Evolutionary conservation across 2,797 vertebrate species (phyloP), one percentile per base, ranked within the genome.

Genomic region (Acipenser ruthenus): DNA sequence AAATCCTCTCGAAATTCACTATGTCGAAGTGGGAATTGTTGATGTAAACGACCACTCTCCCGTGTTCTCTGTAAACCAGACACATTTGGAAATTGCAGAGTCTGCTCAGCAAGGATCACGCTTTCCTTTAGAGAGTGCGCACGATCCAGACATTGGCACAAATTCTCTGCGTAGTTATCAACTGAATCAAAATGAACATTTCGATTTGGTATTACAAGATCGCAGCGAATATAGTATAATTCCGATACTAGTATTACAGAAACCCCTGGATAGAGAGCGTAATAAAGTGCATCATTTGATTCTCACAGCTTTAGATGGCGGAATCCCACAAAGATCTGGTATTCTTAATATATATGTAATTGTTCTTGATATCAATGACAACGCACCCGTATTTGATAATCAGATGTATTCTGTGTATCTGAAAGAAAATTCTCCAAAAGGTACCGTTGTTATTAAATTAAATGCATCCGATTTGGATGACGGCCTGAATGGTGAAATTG

Each of bases 1-100:
- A 48, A 70, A 86, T 15, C 90, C 90, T 0, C 74, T 91, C 49
- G 87, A 86, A 67, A 80, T 92, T 1, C 87, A 90, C 62, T 87
- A 92, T 7, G 80, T 89, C 50, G 75, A 76, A 1, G 76, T 93
- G 64, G 88, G 90, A 67, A 66, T 88, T 62, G 67, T 80, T 15
- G 87, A 88, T 56, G 60, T 87, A 6, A 88, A 88, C 63, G 86
- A 88, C 50, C 77, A 87, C 13, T 53, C 76, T 1, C 87, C 86
- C 8, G 77, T 0, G 4, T 88, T 87, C 60, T 48, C 68, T 0
- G 67, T 82, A 2, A 82, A 78, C 8, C 74, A 82, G 62, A 77
- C 78, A 56, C 67, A n/a, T 15, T 51, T 88, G 5, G 74, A 87
- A 18, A 85, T 88, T 6, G 83, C 73, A 0, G 87, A 88, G 62